Conservation (phyloP, 2,888 invertebrate genomes). For the Parochlus steinenii region DNA sequence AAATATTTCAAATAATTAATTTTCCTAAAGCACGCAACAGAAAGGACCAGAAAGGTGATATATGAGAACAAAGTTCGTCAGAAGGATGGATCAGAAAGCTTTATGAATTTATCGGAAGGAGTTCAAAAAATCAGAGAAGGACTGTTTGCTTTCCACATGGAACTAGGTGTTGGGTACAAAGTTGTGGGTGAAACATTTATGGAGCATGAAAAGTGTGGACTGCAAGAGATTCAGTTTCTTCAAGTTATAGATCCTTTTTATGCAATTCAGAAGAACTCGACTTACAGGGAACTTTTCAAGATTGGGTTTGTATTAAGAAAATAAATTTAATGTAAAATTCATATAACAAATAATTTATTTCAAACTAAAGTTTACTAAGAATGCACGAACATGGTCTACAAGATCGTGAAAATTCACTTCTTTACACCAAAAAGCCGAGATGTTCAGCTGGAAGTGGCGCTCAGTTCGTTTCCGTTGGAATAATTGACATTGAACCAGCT, state of each 20-base stretch:
- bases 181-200: slow-evolving; percentile 46
- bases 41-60: slow-evolving; percentile 42
- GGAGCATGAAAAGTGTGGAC: slow-evolving; percentile 53
- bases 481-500: slow-evolving; percentile 41
- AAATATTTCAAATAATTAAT: slow-evolving; percentile 7
- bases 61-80: slow-evolving; percentile 47
- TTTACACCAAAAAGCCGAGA: slow-evolving; percentile 41
- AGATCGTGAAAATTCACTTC: slow-evolving; percentile 32
- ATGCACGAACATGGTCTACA: slow-evolving; percentile 43
- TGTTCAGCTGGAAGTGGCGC: slow-evolving; percentile 32
- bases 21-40: slow-evolving; percentile 40
- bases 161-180: slow-evolving; percentile 46
- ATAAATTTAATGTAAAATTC: slow-evolving; percentile 4
- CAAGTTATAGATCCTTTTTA: slow-evolving; percentile 47
- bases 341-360: slow-evolving; percentile 13
- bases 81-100: slow-evolving; percentile 37
- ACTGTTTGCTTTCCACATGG: slow-evolving; percentile 51
- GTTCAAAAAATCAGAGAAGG: slow-evolving; percentile 39
- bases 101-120: slow-evolving; percentile 44
- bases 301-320: slow-evolving; percentile 33
- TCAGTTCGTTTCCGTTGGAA: slow-evolving; percentile 42
- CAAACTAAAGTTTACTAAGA: slow-evolving; percentile 36
- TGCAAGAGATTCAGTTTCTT: slow-evolving; percentile 46
- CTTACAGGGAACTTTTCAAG: slow-evolving; percentile 43
- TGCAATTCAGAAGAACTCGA: slow-evolving; percentile 42